Base-by-base conservation (phyloP, 1,140 invertebrate species). In the Ostrea denselamellosa region DNA sequence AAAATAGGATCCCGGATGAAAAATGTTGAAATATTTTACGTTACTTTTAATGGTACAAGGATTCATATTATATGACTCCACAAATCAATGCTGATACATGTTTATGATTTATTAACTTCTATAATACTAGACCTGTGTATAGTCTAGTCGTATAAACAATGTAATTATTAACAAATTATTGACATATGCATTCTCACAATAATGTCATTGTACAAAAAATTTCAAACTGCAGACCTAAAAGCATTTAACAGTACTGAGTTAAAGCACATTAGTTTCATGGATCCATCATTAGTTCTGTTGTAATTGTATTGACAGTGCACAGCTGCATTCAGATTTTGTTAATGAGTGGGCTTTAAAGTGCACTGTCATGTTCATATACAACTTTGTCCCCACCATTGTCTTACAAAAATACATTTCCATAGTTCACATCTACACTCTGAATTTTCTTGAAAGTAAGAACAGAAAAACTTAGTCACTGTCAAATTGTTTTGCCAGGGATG, bases 401-500 rank as follows among this genome's bases (percentile, higher is more conserved):
- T 22, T 19, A 62, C 8, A 12, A 56, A 56, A 56, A 56, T 34
- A 25, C 1, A 77, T 77, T 9, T 77, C 8, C 68, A 77, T 77
- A 34, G n/a, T 77, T 77, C 22, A 77, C 19, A 12, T 83, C 7
- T 52, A 3, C n/a, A 14, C 7, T 51, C 34, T 28, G 82, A 5
- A n/a, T 17, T 62, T 62, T 19, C 5, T 4, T 53, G 8, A 83
- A 83, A 83, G n/a, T 22, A n/a, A 22, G 82, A 52, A 83, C 82
- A 54, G 44, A 52, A 54, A 52, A 22, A 17, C 28, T 51, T 51
- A 71, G 8, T 86, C 85, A n/a, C 34, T n/a, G 68, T 86, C 85
- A 51, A 86, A 25, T 28, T 86, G 51, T 22, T 53, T 51, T 19
- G 85, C 85, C 85, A 86, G 25, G 8, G 85, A 83, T 14, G 85